Base-by-base conservation (phyloP, 2,113 vertebrate species). In the Peromyscus californicus region DNA sequence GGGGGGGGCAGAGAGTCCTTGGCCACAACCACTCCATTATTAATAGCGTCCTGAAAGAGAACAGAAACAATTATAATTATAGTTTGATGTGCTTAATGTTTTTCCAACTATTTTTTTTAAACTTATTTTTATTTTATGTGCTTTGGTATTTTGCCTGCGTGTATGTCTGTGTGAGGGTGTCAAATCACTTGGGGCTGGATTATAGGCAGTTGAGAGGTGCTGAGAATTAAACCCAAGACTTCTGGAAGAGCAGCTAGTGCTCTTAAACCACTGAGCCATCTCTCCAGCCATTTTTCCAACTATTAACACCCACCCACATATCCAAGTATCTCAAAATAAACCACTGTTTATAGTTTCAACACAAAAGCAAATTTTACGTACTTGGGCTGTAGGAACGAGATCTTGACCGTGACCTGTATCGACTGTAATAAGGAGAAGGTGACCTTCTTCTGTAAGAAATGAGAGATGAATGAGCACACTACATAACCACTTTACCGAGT, bases 351-450 rank as follows among this genome's bases (percentile, higher is more conserved):
- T 85, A 36, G 29, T 67, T 89, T 70, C 48, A 75, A 91, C 33
- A 63, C 6, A 95, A 93, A 95, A 82, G 13, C 48, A 90, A 92
- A 87, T 45, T 95, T 95, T 96, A 99, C 99, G 98, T 98, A 99
- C 99, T 98, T 98, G 99, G 99, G 97, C 99, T 99, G 97, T 99
- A 99, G 72, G 99, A 99, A 97, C 99, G 99, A 93, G 99, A 99
- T 98, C 99, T 98, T 65, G 99, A 99, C 88, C 99, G 99, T 54
- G 99, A 99, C 98, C 99, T 99, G 97, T 99, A 99, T 67, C 99
- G 98, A 97, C 99, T 99, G 98, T 99, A 99, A 79, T 99, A 99
- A 11, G 99, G 99, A 31, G 99, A 99, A 39, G 99, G 99, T 59
- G 99, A 99, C 98, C 99, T 99, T 98, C 99, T 99, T 98, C 99